Evolutionary conservation across 2,888 invertebrate species (phyloP).

Genomic region (Polyommatus iphigenia): DNA sequence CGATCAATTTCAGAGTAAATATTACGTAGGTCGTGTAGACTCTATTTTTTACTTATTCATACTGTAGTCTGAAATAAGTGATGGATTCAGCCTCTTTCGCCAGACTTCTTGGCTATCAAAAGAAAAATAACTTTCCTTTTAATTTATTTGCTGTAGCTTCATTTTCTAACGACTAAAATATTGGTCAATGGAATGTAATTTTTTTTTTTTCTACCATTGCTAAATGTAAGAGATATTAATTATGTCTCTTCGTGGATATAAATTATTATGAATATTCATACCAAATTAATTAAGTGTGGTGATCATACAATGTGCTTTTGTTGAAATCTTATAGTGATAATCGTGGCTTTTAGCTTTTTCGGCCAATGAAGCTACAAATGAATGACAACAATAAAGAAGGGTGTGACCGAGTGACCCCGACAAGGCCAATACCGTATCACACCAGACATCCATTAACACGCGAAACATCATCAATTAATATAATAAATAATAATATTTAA

Average conservation of each 20-base stretch:
- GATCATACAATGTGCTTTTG: not conserved
- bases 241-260: too few species aligned
- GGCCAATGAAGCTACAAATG: not conserved
- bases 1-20: not conserved
- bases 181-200: too few species aligned
- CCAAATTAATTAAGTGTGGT: not conserved
- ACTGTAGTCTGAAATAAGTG: not conserved
- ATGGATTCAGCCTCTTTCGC: not conserved
- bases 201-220: too few species aligned
- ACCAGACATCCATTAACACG: not conserved
- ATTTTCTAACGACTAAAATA: too few species aligned
- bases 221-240: too few species aligned
- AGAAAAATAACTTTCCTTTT: not conserved
- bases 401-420: not conserved
- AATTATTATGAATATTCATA: too few species aligned
- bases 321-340: not conserved
- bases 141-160: too few species aligned
- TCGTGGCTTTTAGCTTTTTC: not conserved
- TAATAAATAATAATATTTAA: not conserved
- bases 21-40: not conserved
- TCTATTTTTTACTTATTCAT: conserved; percentile 7
- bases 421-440: not conserved
- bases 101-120: not conserved
- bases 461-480: not conserved
- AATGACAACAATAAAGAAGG: not conserved